Evolutionary conservation across 2,113 vertebrate genomes (phyloP).

Genomic region (Trinectes maculatus): DNA sequence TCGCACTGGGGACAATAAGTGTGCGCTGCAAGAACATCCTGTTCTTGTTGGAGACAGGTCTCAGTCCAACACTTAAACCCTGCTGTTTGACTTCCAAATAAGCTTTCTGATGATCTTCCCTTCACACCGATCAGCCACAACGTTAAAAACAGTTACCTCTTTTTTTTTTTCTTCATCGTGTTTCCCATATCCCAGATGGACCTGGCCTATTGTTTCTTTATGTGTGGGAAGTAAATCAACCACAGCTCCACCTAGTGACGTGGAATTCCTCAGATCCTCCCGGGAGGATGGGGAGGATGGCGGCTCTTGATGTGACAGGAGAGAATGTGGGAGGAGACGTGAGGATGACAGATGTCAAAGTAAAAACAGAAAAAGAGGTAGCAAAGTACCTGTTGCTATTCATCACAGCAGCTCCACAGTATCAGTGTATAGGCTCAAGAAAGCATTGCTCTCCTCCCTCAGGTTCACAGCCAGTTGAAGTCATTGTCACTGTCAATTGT

Average conservation of each 20-base stretch:
- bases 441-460: constrained; percentile 21
- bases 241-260: constrained; percentile 36
- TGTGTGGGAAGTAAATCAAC: constrained; percentile 22
- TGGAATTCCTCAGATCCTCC: constrained; percentile 38
- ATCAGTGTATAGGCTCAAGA: constrained; percentile 2
- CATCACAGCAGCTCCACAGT: constrained; percentile 31
- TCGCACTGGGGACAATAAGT: constrained; percentile 28
- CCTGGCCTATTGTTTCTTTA: constrained; percentile 38
- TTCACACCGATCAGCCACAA: neutral
- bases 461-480: constrained; percentile 36
- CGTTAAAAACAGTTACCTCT: neutral
- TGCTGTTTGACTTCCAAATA: neutral
- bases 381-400: constrained; percentile 36
- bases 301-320: constrained; percentile 22
- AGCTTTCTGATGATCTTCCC: neutral
- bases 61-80: constrained; percentile 6
- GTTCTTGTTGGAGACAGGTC: constrained; percentile 13
- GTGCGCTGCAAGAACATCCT: constrained; percentile 21
- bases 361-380: constrained; percentile 26
- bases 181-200: constrained; percentile 9
- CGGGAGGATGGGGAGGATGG: constrained; percentile 35
- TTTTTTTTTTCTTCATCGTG: constrained; percentile 9
- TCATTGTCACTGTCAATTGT: constrained; percentile 42
- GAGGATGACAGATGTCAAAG: too few relatives aligned
- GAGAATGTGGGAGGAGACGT: neutral